These are phyloP conservation scores for Bombylius major DNA, from an alignment of 2,888 invertebrate species.

Conservation along the genomic window DNA sequence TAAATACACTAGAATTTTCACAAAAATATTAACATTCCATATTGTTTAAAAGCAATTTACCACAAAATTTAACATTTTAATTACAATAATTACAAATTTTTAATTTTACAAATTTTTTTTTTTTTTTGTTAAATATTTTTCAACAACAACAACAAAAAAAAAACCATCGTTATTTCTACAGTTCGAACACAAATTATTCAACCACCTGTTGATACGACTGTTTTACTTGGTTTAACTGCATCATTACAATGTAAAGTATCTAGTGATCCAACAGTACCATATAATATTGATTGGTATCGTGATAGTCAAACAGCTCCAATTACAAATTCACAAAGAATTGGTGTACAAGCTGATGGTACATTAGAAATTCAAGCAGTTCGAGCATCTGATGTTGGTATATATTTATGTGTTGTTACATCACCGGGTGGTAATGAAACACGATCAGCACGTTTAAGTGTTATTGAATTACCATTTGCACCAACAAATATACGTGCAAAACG, in stretches of 20 bases:
- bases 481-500: conserved; percentile 68
- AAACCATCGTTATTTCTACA: conserved; percentile 26
- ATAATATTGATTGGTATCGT: conserved; percentile 79
- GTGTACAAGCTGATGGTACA: conserved; percentile 68
- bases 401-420: conserved; percentile 78
- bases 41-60: neutral
- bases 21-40: neutral
- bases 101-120: neutral
- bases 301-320: conserved; percentile 57
- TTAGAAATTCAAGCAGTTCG: conserved; percentile 78
- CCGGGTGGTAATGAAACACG: conserved; percentile 89
- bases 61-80: no score
- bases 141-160: neutral
- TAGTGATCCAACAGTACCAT: conserved; percentile 78
- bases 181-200: conserved; percentile 89
- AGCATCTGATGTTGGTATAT: conserved; percentile 86
- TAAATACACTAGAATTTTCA: no score
- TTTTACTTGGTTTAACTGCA: conserved; percentile 84
- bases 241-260: conserved; percentile 89
- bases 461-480: conserved; percentile 91
- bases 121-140: no score
- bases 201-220: conserved; percentile 83
- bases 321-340: conserved; percentile 54
- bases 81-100: neutral
- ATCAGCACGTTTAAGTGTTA: conserved; percentile 70